Evolutionary conservation across 2,113 vertebrate genomes (phyloP).

Genomic region (Solea solea): DNA sequence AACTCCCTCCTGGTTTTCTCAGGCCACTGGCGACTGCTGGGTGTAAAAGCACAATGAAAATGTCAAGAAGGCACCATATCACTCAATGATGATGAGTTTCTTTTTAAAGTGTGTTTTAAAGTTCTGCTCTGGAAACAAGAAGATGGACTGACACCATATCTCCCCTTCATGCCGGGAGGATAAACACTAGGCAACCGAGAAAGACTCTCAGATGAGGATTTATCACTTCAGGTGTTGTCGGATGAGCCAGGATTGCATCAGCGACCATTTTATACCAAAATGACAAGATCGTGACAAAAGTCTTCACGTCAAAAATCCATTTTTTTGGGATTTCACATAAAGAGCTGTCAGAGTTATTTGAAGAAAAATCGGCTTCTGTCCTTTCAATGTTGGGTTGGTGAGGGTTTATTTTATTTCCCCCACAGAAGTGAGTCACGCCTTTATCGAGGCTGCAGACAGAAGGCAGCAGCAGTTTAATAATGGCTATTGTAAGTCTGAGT

Average conservation of each 20-base stretch:
- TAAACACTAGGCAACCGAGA: neutral
- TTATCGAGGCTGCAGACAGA: slow-evolving; percentile 29
- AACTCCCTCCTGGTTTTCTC: too few species aligned
- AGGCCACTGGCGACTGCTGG: too few species aligned
- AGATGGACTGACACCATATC: too few species aligned
- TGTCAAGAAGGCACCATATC: too few species aligned
- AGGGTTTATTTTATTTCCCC: slow-evolving; percentile 17
- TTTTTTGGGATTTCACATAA: slow-evolving; percentile 23
- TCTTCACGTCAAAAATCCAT: slow-evolving; percentile 7
- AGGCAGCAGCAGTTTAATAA: slow-evolving; percentile 14
- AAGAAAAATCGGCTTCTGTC: slow-evolving; percentile 17
- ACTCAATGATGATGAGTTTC: too few species aligned
- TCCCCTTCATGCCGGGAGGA: too few species aligned
- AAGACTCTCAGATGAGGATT: slow-evolving; percentile 2
- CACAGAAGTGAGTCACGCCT: slow-evolving; percentile 30
- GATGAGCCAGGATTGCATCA: slow-evolving; percentile 7
- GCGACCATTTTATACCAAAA: slow-evolving; percentile 3
- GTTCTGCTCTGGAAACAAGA: too few species aligned
- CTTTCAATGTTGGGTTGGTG: slow-evolving; percentile 7
- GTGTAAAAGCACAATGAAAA: too few species aligned
- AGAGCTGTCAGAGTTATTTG: slow-evolving; percentile 10
- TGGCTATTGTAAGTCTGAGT: neutral
- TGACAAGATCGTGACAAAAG: slow-evolving; percentile 15
- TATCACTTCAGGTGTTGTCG: slow-evolving; percentile 4
- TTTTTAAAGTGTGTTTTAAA: too few species aligned